Percentiles rank a stretch among this genome's conserved stretches.
phyloP scores from a whole-genome alignment of 1,140 invertebrate species.

The Psilanteris sp. region DNA sequence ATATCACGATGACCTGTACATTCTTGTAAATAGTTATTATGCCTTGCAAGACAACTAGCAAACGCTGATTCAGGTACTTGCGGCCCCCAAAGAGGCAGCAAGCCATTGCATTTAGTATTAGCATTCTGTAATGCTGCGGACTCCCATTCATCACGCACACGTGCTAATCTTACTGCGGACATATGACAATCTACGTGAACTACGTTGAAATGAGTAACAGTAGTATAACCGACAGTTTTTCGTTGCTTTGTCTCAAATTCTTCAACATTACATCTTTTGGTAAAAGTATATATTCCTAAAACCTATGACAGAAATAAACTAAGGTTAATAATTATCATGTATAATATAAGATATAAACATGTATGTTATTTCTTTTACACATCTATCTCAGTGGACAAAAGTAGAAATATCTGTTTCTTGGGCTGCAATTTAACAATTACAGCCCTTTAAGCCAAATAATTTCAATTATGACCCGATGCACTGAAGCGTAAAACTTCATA shows the following conservation, averaged over 20 bases:
- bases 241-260: slow-evolving; percentile 93
- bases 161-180: slow-evolving; percentile 90
- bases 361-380: no score
- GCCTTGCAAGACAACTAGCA: slow-evolving; percentile 94
- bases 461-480: no score
- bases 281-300: slow-evolving; percentile 97
- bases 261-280: slow-evolving; percentile 96
- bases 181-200: slow-evolving; percentile 99
- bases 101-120: slow-evolving; percentile 97
- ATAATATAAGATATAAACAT: no score
- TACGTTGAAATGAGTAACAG: slow-evolving; percentile 98
- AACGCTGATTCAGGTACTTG: slow-evolving; percentile 97
- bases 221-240: slow-evolving; percentile 92
- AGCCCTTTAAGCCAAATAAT: no score
- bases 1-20: slow-evolving; percentile 93
- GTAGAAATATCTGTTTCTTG: no score
- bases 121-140: slow-evolving; percentile 98
- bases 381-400: no score
- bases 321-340: background rate
- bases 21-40: slow-evolving; percentile 92
- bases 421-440: no score
- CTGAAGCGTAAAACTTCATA: no score
- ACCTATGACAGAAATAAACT: slow-evolving; percentile 78
- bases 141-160: slow-evolving; percentile 96
- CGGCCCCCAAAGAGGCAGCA: slow-evolving; percentile 97